phyloP scores from a whole-genome alignment of 1,140 invertebrate genomes.

The Conus betulinus region DNA sequence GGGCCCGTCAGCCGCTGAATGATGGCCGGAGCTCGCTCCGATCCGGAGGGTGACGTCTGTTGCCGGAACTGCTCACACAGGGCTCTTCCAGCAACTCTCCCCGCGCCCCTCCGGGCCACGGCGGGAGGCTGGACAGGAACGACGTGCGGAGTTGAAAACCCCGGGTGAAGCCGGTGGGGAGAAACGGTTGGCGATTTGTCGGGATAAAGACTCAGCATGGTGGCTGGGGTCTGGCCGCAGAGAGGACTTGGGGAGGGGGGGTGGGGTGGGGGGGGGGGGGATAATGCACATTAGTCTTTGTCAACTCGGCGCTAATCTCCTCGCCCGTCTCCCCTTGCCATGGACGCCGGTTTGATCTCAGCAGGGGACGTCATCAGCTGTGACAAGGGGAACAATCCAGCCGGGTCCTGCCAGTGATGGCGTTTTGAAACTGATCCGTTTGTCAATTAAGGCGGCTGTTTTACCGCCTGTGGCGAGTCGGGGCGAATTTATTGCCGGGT shows the following conservation, averaged over 20 bases:
- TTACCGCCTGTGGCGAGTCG: constrained; percentile 38
- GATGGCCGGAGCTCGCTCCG: background rate
- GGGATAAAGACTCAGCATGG: constrained; percentile 28
- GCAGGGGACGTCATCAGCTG: constrained; percentile 15
- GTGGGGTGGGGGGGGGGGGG: background rate
- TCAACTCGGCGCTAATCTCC: constrained; percentile 20
- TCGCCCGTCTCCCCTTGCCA: constrained; percentile 13
- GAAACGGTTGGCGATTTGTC: background rate
- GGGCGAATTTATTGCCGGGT: constrained; percentile 36
- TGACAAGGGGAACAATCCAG: constrained; percentile 34
- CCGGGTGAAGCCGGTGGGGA: background rate
- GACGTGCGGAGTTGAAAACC: too few species aligned
- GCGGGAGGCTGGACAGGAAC: too few species aligned
- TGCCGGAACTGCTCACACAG: background rate
- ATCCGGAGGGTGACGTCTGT: background rate
- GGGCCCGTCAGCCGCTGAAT: background rate
- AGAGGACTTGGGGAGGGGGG: constrained; percentile 8
- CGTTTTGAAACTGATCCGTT: constrained; percentile 43
- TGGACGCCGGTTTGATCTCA: constrained; percentile 24
- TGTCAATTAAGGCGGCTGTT: constrained; percentile 43
- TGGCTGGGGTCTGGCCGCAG: background rate
- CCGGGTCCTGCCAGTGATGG: constrained; percentile 20
- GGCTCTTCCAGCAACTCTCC: background rate
- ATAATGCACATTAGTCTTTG: constrained; percentile 39
- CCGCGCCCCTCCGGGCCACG: too few species aligned